Evolutionary conservation across 2,113 vertebrate genomes (phyloP), one percentile per base, ranked within the genome.

Genomic region (Speoplatyrhinus poulsoni): DNA sequence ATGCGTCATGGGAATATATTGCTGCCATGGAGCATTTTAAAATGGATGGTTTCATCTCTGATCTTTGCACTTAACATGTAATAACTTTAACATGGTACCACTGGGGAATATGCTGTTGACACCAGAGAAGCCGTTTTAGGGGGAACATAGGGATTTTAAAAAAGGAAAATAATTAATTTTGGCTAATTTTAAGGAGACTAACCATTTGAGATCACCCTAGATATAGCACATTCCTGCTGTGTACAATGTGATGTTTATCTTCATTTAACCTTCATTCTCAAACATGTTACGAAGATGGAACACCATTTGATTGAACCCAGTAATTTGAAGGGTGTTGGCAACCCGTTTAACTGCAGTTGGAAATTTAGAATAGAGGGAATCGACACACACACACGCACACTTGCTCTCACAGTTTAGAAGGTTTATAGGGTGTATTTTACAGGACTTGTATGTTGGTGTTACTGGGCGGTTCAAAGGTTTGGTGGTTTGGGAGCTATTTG

Each of bases 261-360:
- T 59, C 49, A 65, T 11, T 47, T 12, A 49, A 36, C 58, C 61
- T 52, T 65, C 65, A 32, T 26, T 70, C 60, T 32, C 53, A 26
- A 47, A 26, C 46, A 47, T 57, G 12, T 53, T 60, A 47, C 63
- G 80, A 82, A 81, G 75, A 46, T 71, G 55, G 12, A 70, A 59
- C 36, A 59, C 54, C 67, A 4, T 60, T 74, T 12, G 17, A 63
- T 60, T 64, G 62, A 80, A 85, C 65, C 77, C 66, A 80, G 77
- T 71, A 85, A 85, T 89, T 90, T 62, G 82, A 54, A 73, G 88
- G 90, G 85, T 88, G 87, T 89, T 78, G 83, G 82, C 79, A 75
- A 56, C 63, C 65, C 54, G 49, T 80, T 74, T 57, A 69, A 70
- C 72, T 77, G 26, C 48, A 82, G 73, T 66, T 70, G 65, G 60